A percentile compares a stretch with the other conserved stretches of the same genome.
Conservation (phyloP, 2,113 vertebrate species). For the Potamarius usumacintae region DNA sequence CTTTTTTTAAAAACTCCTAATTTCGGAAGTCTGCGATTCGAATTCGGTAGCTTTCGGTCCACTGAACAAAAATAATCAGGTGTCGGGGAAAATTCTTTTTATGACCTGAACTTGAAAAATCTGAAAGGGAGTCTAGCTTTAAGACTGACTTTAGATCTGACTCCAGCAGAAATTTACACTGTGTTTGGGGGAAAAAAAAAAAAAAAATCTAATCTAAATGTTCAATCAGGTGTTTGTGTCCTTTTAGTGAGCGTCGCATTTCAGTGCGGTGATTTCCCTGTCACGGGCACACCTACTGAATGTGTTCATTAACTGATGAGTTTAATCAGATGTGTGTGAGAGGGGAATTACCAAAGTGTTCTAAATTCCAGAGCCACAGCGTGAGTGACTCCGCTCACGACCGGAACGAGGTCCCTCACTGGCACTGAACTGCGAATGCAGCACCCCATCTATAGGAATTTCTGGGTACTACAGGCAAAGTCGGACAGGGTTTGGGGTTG, state of each 20-base stretch:
- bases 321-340: conserved; percentile 3
- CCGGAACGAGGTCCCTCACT: background rate
- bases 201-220: background rate
- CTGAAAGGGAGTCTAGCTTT: too few species aligned
- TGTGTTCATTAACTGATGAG: background rate
- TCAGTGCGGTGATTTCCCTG: background rate
- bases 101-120: too few species aligned
- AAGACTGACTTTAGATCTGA: background rate
- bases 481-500: background rate
- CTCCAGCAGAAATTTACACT: background rate
- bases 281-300: background rate
- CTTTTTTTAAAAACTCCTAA: too few species aligned
- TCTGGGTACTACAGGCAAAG: conserved; percentile 61
- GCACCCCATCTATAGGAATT: conserved; percentile 73
- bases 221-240: background rate
- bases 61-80: too few species aligned
- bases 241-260: too few species aligned
- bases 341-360: background rate
- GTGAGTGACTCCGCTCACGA: background rate
- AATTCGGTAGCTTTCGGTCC: too few species aligned
- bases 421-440: conserved; percentile 65
- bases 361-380: background rate
- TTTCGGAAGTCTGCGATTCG: too few species aligned
- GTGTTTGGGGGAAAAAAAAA: background rate
- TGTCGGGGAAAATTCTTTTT: too few species aligned